Percentiles rank a stretch among this genome's conserved stretches.
Conservation (phyloP, 2,888 invertebrate species). For the Calameuta idolon region DNA sequence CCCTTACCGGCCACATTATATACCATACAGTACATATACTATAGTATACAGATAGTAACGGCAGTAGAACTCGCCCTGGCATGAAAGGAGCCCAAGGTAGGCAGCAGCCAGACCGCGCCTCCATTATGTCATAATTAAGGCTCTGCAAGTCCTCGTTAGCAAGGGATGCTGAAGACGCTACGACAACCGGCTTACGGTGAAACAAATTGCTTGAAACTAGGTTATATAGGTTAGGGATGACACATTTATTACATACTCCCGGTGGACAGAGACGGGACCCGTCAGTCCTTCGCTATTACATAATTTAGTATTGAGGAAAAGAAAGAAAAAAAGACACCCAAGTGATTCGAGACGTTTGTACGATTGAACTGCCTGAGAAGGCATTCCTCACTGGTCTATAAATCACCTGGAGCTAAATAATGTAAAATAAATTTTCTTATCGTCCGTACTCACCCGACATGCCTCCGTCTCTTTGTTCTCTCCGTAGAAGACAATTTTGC, state of each 20-base stretch:
- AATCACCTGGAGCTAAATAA: not conserved
- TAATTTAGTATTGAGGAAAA: not conserved
- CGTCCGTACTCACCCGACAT: not conserved
- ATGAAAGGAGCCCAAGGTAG: slow-evolving; percentile 13
- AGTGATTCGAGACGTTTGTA: not conserved
- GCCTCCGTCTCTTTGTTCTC: not conserved
- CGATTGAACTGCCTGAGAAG: not conserved
- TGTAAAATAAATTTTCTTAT: no score
- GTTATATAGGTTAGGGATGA: slow-evolving; percentile 8
- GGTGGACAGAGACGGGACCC: not conserved
- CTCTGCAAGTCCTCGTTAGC: slow-evolving; percentile 23
- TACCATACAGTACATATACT: not conserved
- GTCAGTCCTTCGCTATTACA: not conserved
- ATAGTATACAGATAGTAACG: slow-evolving; percentile 10
- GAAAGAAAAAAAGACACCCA: no score
- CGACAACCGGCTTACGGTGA: slow-evolving; percentile 21
- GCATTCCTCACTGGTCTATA: not conserved
- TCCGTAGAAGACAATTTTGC: not conserved
- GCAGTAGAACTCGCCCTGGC: slow-evolving; percentile 6
- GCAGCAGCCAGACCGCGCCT: slow-evolving; percentile 18
- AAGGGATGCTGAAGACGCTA: slow-evolving; percentile 19
- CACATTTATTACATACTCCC: slow-evolving; percentile 10
- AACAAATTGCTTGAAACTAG: slow-evolving; percentile 12
- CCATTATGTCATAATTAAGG: slow-evolving; percentile 24
- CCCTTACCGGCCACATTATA: slow-evolving; percentile 9